A percentile compares a stretch with the other conserved stretches of the same genome.
Conservation (phyloP, 2,797 vertebrate genomes). For the Clarias platycephalus region DNA sequence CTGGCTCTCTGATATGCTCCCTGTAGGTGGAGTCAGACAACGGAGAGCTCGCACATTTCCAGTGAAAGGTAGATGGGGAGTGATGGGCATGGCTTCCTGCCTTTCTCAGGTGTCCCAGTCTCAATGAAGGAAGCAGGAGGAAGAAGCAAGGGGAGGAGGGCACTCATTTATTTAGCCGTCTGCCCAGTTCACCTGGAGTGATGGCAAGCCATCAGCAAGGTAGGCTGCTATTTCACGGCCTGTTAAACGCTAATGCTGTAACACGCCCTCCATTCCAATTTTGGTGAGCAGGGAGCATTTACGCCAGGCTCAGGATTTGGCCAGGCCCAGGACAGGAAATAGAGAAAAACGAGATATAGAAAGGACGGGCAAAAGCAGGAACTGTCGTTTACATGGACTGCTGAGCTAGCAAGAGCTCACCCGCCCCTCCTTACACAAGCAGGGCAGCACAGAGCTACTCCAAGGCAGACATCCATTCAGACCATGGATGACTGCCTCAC, state of each 20-base stretch:
- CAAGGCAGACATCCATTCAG: conserved; percentile 64
- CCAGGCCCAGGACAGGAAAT: conserved; percentile 66
- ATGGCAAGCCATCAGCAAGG: conserved; percentile 83
- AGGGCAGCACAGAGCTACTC: conserved; percentile 65
- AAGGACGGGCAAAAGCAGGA: conserved; percentile 29
- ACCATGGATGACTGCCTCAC: conserved; percentile 67
- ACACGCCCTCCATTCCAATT: conserved; percentile 84
- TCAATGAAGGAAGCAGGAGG: conserved; percentile 55
- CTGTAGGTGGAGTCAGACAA: conserved; percentile 51
- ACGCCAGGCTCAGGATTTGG: conserved; percentile 74
- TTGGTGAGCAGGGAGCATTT: conserved; percentile 81
- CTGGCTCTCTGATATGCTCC: conserved; percentile 43
- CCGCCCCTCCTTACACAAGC: background rate
- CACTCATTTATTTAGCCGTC: conserved; percentile 84
- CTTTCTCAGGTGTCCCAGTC: conserved; percentile 69
- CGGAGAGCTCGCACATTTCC: conserved; percentile 32
- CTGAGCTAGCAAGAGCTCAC: conserved; percentile 66
- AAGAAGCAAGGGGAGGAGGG: conserved; percentile 53
- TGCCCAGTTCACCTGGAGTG: conserved; percentile 80
- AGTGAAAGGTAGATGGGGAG: conserved; percentile 63
- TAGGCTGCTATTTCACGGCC: conserved; percentile 94
- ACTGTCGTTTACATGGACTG: conserved; percentile 66
- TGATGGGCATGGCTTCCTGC: conserved; percentile 70
- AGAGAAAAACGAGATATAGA: conserved; percentile 30
- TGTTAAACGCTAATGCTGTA: conserved; percentile 91